phyloP scores from a whole-genome alignment of 2,113 vertebrate genomes.

The Prietella phreatophila region DNA sequence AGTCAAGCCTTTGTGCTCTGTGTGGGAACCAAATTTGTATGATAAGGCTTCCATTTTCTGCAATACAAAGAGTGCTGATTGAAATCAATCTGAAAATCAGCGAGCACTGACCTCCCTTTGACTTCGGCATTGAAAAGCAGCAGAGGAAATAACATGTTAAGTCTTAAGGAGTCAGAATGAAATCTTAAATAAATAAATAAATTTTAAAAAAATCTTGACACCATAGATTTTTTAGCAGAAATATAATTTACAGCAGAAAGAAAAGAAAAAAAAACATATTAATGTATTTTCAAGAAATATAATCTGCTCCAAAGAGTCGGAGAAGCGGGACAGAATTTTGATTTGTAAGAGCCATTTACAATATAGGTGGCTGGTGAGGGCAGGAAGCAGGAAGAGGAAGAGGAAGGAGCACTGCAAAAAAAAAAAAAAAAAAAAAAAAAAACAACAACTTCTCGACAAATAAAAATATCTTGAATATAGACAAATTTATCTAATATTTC shows the following conservation, averaged over 20 bases:
- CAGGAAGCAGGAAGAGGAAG: neutral
- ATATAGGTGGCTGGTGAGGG: neutral
- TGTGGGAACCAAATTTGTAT: slow-evolving; percentile 21
- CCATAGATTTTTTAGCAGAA: neutral
- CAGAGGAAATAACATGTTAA: slow-evolving; percentile 35
- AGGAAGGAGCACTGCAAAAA: neutral
- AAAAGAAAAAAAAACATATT: neutral
- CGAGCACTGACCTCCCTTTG: slow-evolving; percentile 40
- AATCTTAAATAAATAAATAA: neutral
- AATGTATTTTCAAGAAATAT: slow-evolving; percentile 1
- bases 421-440: no score
- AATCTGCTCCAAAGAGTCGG: neutral
- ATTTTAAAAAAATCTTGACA: slow-evolving; percentile 25
- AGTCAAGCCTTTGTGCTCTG: neutral
- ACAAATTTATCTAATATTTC: neutral
- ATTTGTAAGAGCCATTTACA: neutral
- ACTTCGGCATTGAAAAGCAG: slow-evolving; percentile 31
- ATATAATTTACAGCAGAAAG: slow-evolving; percentile 15
- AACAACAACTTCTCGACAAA: neutral
- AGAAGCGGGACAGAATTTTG: neutral
- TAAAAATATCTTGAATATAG: neutral
- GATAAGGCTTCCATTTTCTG: slow-evolving; percentile 37
- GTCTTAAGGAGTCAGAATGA: slow-evolving; percentile 12
- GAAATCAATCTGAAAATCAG: slow-evolving; percentile 56
- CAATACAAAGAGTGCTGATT: slow-evolving; percentile 52